Conservation (phyloP, 1,140 invertebrate species). For the Protaetia brevitarsis region DNA sequence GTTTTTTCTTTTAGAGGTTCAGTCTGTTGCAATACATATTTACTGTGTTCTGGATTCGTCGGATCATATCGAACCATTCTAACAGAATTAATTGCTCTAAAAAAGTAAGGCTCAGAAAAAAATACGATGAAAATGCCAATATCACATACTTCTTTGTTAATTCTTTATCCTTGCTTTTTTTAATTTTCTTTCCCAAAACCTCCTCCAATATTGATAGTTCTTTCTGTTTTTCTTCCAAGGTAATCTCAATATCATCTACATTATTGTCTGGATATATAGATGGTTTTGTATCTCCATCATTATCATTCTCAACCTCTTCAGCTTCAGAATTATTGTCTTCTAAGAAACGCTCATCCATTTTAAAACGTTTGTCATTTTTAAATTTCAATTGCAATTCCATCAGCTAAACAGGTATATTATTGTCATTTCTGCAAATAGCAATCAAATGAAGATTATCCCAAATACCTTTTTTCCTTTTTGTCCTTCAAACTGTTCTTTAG, state of each 20-base stretch:
- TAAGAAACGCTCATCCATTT: conserved; percentile 57
- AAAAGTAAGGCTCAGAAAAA: background rate
- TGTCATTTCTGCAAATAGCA: background rate
- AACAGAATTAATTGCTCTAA: background rate
- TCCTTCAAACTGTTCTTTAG: conserved; percentile 56
- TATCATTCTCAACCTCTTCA: conserved; percentile 31
- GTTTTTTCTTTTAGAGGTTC: conserved; percentile 41
- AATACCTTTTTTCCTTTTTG: conserved; percentile 55
- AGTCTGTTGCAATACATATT: conserved; percentile 46
- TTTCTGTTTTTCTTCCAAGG: conserved; percentile 55
- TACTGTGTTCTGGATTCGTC: conserved; percentile 55
- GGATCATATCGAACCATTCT: conserved; percentile 63
- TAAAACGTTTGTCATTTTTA: conserved; percentile 60
- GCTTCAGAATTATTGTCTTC: conserved; percentile 46
- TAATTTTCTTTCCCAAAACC: conserved; percentile 51
- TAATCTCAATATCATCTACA: conserved; percentile 28
- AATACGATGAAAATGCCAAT: background rate
- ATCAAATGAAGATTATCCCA: background rate
- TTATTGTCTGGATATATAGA: background rate
- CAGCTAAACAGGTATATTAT: conserved; percentile 45
- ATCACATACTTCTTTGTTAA: background rate
- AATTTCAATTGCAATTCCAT: conserved; percentile 56
- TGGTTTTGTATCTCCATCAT: background rate
- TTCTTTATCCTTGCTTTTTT: background rate
- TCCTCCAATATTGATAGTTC: conserved; percentile 58